Evolutionary conservation across 1,140 invertebrate genomes (phyloP), one percentile per base, ranked within the genome.

Genomic region (Capitella teleta): DNA sequence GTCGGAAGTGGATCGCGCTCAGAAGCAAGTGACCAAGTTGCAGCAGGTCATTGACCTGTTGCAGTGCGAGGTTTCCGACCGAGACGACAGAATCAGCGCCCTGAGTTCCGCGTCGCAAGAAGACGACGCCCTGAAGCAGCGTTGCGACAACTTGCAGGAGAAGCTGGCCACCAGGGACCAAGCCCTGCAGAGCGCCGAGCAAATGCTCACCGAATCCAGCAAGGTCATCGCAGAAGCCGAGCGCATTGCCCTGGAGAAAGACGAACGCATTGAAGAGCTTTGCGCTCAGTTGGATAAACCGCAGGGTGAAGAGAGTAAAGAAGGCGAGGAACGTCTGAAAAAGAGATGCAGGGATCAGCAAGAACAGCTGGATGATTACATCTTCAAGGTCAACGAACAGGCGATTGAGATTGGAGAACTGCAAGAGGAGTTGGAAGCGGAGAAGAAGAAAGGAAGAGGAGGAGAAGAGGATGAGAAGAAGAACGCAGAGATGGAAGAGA

Each of bases 321-420:
- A n/a, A n/a, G n/a, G n/a, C n/a, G n/a, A n/a, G n/a, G n/a, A n/a
- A n/a, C n/a, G n/a, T n/a, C n/a, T n/a, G n/a, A n/a, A n/a, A n/a
- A n/a, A n/a, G n/a, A n/a, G n/a, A n/a, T n/a, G n/a, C n/a, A 41
- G 23, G 23, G 12, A 41, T 2, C 16, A 18, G 5, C 45, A 47
- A 19, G 18, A 47, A 32, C n/a, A 47, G 2, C 18, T 2, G 8
- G 45, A 47, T 6, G 45, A 47, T 24, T 47, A 47, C 28, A 47
- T 47, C 2, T 16, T 47, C 28, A 34, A 32, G 28, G 45, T 47
- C 14, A 47, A 47, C 16, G 45, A 47, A 21, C 45, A 47, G 5
- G 45, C 28, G 2, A 32, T 19, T 14, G 12, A 32, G 10, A 47
- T 47, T 14, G 45, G 45, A 18, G 30, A 32, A n/a, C 14, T 36